phyloP scores from a whole-genome alignment of 2,113 vertebrate genomes.

The Chinchilla lanigera region DNA sequence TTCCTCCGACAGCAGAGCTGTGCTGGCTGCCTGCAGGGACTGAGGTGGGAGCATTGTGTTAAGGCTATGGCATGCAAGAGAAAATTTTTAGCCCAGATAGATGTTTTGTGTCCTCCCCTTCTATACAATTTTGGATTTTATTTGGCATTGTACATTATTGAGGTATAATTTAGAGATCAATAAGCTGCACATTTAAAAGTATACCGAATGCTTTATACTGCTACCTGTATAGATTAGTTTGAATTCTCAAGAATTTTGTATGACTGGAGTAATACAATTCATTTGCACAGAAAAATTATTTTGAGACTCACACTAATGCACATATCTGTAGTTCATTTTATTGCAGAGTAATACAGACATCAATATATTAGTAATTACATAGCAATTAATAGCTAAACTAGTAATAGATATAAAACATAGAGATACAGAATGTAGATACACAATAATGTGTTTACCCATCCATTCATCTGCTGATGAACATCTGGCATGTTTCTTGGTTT shows the following conservation, averaged over 20 bases:
- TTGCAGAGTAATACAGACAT: not conserved
- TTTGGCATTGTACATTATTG: not conserved
- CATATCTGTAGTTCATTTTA: not conserved
- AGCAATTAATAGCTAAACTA: not conserved
- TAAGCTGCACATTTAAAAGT: not conserved
- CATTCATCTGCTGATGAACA: not conserved
- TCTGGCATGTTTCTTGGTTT: not conserved
- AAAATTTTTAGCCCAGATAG: constrained; percentile 18
- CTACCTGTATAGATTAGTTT: not conserved
- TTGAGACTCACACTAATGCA: not conserved
- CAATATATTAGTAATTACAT: not conserved
- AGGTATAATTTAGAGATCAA: not conserved
- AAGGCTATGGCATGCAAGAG: not conserved
- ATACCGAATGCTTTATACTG: not conserved
- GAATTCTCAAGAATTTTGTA: not conserved
- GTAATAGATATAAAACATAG: not conserved
- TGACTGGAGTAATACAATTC: not conserved
- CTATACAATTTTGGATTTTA: not conserved
- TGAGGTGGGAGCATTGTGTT: not conserved
- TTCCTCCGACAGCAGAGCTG: not conserved
- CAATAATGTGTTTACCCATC: not conserved
- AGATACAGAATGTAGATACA: not conserved
- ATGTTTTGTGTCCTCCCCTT: not conserved
- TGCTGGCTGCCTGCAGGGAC: too few relatives aligned
- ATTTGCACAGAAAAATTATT: constrained; percentile 11